Evolutionary conservation across 1,140 invertebrate species (phyloP).

Genomic region (Geopemphigus sp.): DNA sequence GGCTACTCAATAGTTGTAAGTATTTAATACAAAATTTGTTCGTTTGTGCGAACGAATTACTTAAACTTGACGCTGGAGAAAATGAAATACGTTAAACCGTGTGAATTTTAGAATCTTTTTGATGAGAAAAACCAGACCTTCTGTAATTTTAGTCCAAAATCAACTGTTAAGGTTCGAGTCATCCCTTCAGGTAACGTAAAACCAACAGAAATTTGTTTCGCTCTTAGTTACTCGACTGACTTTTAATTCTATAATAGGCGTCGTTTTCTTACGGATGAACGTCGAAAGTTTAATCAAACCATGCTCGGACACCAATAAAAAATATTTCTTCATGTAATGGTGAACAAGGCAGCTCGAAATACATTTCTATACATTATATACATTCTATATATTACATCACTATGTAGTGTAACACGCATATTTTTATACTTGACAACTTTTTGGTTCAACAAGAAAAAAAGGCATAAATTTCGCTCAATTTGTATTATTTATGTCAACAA

Average conservation of each 20-base stretch:
- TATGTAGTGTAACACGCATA: not conserved
- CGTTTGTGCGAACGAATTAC: not conserved
- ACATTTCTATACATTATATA: too few relatives aligned
- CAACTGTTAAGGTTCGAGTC: slow-evolving; percentile 16
- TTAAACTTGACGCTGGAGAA: not conserved
- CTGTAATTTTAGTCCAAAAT: not conserved
- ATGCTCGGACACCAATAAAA: not conserved
- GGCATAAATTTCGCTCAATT: not conserved
- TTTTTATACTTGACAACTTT: not conserved
- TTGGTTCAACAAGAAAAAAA: not conserved
- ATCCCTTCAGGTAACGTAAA: slow-evolving; percentile 36
- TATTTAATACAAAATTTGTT: not conserved
- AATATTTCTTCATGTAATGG: not conserved
- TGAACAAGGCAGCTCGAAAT: not conserved
- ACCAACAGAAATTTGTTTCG: not conserved
- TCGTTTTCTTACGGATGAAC: slow-evolving; percentile 31
- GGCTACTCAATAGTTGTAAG: slow-evolving; percentile 81
- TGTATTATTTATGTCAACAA: slow-evolving; percentile 24
- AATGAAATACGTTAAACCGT: not conserved
- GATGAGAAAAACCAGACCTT: not conserved
- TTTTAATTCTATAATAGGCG: not conserved
- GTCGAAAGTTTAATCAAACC: not conserved
- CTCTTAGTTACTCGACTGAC: not conserved
- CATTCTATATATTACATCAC: too few relatives aligned
- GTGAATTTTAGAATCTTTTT: slow-evolving; percentile 42